Evolutionary conservation across 2,113 vertebrate species (phyloP), one percentile per base, ranked within the genome.

Genomic region (Sinocyclocheilus anshuiensis): DNA sequence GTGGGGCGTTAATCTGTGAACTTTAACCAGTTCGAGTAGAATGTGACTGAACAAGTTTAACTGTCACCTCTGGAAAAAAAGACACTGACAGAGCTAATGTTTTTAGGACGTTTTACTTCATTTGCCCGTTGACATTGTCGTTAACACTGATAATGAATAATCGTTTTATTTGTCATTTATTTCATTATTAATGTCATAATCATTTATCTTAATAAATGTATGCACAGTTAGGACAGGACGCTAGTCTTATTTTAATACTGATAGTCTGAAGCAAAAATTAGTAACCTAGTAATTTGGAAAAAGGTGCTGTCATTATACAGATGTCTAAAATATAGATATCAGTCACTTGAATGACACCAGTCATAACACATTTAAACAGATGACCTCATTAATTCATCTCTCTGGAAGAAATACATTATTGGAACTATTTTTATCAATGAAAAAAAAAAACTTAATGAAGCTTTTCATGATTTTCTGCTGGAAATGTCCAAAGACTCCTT

Each of bases 21-120:
- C 72, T 72, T 75, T 67, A 61, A 55, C 63, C 80, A 89, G 77
- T 15, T 86, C 86, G 77, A 77, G 39, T 26, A 88, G 89, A 89
- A 89, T 89, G 89, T 84, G 77, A 67, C 86, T 65, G 57, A 88
- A 88, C 86, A 77, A 87, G 89, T 89, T 84, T 67, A 83, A 45
- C 80, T 80, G 78, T 61, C 85, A 72, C 6, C 78, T 36, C 12
- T n/a, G 11, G 7, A 36, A 42, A 48, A 12, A 39, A 42, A 48
- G 15, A 67, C 67, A 24, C 77, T 79, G 50, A 83, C 16, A 83
- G 15, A 81, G 29, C 24, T 48, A 4, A 39, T 15, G 42, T 55
- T 83, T 69, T 63, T 36, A 63, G 42, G 16, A 67, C 45, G n/a
- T 48, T 55, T 57, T 22, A 53, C 5, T 82, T 81, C 11, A n/a